Conservation (phyloP, 2,888 invertebrate genomes). For the Nephrotoma flavescens region DNA sequence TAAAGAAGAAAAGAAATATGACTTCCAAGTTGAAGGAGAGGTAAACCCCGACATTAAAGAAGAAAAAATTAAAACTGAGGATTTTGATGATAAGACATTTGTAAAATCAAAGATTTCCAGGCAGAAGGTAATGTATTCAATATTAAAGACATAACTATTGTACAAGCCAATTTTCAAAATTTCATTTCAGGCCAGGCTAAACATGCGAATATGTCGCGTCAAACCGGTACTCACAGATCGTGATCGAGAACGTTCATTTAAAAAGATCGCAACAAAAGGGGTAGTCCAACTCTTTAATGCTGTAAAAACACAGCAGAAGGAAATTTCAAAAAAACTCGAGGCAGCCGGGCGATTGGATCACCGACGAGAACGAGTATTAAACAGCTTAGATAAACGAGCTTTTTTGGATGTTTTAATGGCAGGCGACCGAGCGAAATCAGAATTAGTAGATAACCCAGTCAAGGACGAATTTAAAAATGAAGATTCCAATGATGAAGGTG, state of each 20-base stretch:
- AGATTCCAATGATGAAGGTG: slow-evolving; percentile 27
- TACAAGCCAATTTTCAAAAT: slow-evolving; percentile 30
- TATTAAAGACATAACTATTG: neutral
- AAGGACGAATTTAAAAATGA: slow-evolving; percentile 36
- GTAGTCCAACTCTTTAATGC: slow-evolving; percentile 89
- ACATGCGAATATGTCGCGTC: slow-evolving; percentile 42
- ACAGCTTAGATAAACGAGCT: slow-evolving; percentile 53
- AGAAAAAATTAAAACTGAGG: slow-evolving; percentile 28
- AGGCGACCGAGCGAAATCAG: slow-evolving; percentile 38
- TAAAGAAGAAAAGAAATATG: slow-evolving; percentile 34
- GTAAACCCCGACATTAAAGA: slow-evolving; percentile 27
- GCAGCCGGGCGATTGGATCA: slow-evolving; percentile 60
- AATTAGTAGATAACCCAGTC: slow-evolving; percentile 32
- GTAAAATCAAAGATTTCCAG: slow-evolving; percentile 12
- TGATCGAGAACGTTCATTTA: slow-evolving; percentile 58
- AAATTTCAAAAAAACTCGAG: slow-evolving; percentile 51
- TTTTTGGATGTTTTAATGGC: slow-evolving; percentile 71
- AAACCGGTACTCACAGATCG: slow-evolving; percentile 65
- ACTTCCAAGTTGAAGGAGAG: slow-evolving; percentile 55
- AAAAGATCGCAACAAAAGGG: slow-evolving; percentile 81
- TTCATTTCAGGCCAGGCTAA: slow-evolving; percentile 23
- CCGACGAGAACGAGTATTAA: slow-evolving; percentile 59
- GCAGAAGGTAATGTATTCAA: neutral
- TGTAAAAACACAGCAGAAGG: slow-evolving; percentile 71
- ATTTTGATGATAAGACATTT: slow-evolving; percentile 14